Percentiles rank a stretch among this genome's conserved stretches.
Evolutionary conservation across 2,113 vertebrate species (phyloP).

Genomic region (Muntiacus reevesi): DNA sequence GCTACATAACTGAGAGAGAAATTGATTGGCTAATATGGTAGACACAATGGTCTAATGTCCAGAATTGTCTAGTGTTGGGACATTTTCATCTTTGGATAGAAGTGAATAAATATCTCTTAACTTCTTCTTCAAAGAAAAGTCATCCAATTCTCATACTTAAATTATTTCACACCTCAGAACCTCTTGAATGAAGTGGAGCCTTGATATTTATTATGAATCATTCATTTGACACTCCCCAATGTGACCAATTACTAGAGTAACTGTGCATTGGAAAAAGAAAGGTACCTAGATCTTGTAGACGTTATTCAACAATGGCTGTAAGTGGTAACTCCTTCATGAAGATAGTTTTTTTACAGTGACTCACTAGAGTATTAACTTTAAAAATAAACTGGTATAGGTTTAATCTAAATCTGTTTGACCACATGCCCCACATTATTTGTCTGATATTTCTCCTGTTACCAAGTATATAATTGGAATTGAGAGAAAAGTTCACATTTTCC

Average conservation of each 20-base stretch:
- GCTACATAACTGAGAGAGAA: not conserved
- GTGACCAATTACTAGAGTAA: not conserved
- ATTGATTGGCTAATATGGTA: not conserved
- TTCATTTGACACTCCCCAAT: not conserved
- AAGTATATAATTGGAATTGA: not conserved
- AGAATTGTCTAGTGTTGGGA: not conserved
- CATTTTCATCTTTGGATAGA: not conserved
- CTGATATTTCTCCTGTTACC: not conserved
- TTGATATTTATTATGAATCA: not conserved
- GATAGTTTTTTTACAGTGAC: not conserved
- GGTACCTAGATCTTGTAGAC: not conserved
- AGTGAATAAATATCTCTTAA: not conserved
- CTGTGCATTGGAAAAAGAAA: not conserved
- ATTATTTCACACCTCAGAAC: not conserved
- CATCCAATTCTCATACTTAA: not conserved
- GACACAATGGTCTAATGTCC: not conserved
- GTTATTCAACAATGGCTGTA: not conserved
- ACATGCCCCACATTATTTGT: not conserved
- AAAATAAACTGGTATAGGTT: not conserved
- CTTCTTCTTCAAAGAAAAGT: not conserved
- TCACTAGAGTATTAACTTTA: not conserved
- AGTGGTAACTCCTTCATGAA: not conserved
- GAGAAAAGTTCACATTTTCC: not conserved
- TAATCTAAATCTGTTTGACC: not conserved
- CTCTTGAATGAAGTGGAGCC: not conserved